phyloP scores from a whole-genome alignment of 2,797 vertebrate species.

The Neopelma chrysocephalum region DNA sequence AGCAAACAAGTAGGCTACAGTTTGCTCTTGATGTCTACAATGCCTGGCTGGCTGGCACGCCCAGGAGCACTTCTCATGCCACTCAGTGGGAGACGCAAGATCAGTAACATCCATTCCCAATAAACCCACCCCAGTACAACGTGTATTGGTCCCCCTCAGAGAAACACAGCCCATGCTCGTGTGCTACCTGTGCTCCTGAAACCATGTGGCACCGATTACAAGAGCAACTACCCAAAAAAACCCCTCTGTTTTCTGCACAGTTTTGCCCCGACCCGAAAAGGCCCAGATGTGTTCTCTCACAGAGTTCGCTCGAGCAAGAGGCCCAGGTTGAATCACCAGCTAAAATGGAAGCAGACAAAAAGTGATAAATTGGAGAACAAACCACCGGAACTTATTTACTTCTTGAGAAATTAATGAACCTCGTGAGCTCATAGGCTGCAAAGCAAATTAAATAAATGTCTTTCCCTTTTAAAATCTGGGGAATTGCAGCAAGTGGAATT shows the following conservation, averaged over 20 bases:
- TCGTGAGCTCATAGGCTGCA: not conserved
- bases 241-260: not conserved
- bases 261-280: not conserved
- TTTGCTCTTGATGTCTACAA: not conserved
- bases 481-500: not conserved
- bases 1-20: not conserved
- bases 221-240: not conserved
- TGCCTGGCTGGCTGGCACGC: accelerated
- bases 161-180: accelerated
- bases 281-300: not conserved
- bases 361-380: slow-evolving; percentile 5
- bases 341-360: not conserved
- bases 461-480: not conserved
- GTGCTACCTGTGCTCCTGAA: not conserved
- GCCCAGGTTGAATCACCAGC: not conserved
- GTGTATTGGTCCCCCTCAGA: accelerated
- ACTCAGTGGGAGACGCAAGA: not conserved
- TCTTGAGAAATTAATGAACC: slow-evolving; percentile 1
- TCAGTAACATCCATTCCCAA: not conserved
- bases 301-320: not conserved
- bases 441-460: not conserved
- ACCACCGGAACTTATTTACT: not conserved
- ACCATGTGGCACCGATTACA: not conserved
- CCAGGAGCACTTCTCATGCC: not conserved
- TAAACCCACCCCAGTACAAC: accelerated